Conservation (phyloP, 2,888 invertebrate genomes). For the Drosophila flavopinicola region DNA sequence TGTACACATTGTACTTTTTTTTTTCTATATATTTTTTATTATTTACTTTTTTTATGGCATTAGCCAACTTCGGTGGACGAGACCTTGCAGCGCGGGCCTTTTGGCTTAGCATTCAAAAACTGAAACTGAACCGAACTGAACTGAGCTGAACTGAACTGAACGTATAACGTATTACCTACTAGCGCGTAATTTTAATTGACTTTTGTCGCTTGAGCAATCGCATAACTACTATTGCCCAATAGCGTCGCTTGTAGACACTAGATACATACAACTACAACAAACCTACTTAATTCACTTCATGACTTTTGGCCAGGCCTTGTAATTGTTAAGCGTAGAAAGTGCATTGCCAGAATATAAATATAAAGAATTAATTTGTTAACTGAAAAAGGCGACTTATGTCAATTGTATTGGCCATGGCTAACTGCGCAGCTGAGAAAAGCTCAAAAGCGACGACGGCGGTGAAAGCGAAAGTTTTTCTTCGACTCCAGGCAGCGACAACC, state of each 20-base stretch:
- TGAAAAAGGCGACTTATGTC: background rate
- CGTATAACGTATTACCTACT: constrained; percentile 30
- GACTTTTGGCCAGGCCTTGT: background rate
- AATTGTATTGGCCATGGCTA: background rate
- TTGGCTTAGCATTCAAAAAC: constrained; percentile 51
- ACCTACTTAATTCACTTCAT: background rate
- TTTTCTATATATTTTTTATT: constrained; percentile 23
- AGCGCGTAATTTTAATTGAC: constrained; percentile 52
- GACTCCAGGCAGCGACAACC: constrained; percentile 14
- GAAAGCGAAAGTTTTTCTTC: constrained; percentile 83
- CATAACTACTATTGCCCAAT: constrained; percentile 27
- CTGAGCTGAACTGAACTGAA: no score
- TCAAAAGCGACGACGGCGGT: constrained; percentile 56
- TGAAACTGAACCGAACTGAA: no score
- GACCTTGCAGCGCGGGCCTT: constrained; percentile 65
- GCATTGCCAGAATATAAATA: background rate
- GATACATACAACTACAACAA: background rate
- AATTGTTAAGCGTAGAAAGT: background rate
- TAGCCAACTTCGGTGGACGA: constrained; percentile 67
- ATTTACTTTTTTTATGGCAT: constrained; percentile 62
- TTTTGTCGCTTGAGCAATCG: constrained; percentile 36
- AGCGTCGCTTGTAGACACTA: constrained; percentile 5
- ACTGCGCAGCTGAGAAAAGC: constrained; percentile 43
- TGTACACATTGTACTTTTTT: background rate
- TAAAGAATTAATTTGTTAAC: background rate